Percentiles rank a stretch among this genome's conserved stretches.
These are phyloP conservation scores for Dyspetes luteomarginatus DNA, from an alignment of 2,888 invertebrate species.

Conservation along the genomic window DNA sequence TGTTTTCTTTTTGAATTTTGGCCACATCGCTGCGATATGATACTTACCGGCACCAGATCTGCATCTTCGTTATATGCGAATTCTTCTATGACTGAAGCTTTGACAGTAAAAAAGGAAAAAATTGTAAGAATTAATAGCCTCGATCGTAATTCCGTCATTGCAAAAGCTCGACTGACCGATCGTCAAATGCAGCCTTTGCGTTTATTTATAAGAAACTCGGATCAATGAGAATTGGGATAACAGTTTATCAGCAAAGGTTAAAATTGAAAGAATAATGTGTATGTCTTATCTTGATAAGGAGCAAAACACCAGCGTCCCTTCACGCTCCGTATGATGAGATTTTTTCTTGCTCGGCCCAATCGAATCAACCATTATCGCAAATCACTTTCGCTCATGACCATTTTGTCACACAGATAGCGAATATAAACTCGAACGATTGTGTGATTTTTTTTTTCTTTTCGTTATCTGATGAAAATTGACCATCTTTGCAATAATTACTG, in stretches of 20 bases:
- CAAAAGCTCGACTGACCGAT: constrained; percentile 31
- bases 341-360: background rate
- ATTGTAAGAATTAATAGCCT: background rate
- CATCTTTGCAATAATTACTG: background rate
- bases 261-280: constrained; percentile 19
- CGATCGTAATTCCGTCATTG: constrained; percentile 29
- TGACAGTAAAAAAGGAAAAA: background rate
- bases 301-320: constrained; percentile 25
- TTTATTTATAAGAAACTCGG: constrained; percentile 39
- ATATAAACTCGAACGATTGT: constrained; percentile 4
- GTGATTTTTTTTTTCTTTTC: background rate
- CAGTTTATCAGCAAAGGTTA: constrained; percentile 22
- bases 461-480: background rate
- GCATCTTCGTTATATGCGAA: constrained; percentile 50
- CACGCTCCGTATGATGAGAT: background rate
- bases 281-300: constrained; percentile 37
- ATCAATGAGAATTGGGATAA: background rate
- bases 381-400: background rate
- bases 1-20: no score
- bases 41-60: constrained; percentile 53
- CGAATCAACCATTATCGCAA: background rate
- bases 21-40: no score
- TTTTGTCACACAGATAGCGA: background rate
- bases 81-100: background rate
- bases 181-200: background rate